Evolutionary conservation across 35 echinoderm and acorn worm species (phyloP), one percentile per base, ranked within the genome.

Genomic region (Amphiura filiformis): DNA sequence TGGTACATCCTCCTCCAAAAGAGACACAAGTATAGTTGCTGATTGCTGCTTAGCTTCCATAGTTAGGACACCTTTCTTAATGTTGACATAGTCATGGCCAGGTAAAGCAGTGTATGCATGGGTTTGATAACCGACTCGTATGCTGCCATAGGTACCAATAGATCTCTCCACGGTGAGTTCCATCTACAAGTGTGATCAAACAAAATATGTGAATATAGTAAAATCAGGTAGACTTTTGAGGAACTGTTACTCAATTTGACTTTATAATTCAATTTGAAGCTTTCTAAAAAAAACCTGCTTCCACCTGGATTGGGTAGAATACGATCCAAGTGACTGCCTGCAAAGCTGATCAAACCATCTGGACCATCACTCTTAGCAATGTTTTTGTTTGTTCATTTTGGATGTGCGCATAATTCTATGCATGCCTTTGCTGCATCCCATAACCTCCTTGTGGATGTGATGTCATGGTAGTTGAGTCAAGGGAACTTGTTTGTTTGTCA

Each of bases 281-380:
- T n/a, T n/a, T n/a, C n/a, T n/a, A n/a, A n/a, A n/a, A n/a, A n/a
- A n/a, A n/a, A n/a, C n/a, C 92, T 76, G 34, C 34, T 40, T 13
- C 9, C 47, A 18, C 39, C 76, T 17, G 96, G 96, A 64, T 98
- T 98, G 31, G 90, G 37, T 30, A 98, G 89, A n/a, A 94, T 86
- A 65, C 96, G 41, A 35, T 88, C 75, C 61, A 98, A 57, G 65
- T 98, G 85, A 7, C 82, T 86, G 17, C 84, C 47, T 2, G 86
- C 37, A 65, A 98, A 98, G 34, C 96, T 89, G 65, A 98, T 94
- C 23, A 98, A 52, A 34, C 96, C 96, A 87, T 98, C 96, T 12
- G 96, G 96, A 42, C 92, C 96, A 56, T 98, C 96, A 80, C 96
- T 98, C 90, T 98, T 98, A 5, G 52, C 75, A 39, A 98, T 98